Evolutionary conservation across 92 coral and sea anemone genomes (phyloP).

Genomic region (Zoanthus sociatus): DNA sequence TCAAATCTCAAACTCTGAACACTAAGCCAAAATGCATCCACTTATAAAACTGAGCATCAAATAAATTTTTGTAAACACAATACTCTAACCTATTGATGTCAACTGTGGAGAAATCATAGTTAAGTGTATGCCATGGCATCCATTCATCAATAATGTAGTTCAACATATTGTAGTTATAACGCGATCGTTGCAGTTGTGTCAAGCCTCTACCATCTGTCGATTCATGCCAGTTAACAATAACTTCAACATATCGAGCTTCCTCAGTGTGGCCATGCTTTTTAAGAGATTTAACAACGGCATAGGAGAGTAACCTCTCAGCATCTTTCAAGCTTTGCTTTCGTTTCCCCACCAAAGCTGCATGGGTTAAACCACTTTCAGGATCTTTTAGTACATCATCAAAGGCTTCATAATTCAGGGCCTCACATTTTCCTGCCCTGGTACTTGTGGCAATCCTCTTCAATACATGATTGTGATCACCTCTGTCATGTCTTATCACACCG

Average conservation of each 20-base stretch:
- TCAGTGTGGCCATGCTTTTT: slow-evolving; percentile 48
- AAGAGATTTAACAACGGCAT: slow-evolving; percentile 55
- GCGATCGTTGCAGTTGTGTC: slow-evolving; percentile 60
- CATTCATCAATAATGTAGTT: slow-evolving; percentile 70
- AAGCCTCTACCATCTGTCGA: slow-evolving; percentile 71
- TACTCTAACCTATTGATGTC: slow-evolving; percentile 67
- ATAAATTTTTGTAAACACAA: too few species aligned
- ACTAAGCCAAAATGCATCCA: too few species aligned
- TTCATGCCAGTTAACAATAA: slow-evolving; percentile 72
- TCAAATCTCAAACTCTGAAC: too few species aligned
- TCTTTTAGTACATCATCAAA: slow-evolving; percentile 70
- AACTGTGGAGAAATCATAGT: slow-evolving; percentile 70
- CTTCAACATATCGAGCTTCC: slow-evolving; percentile 57
- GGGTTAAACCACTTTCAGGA: slow-evolving; percentile 71
- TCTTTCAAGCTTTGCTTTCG: slow-evolving; percentile 70
- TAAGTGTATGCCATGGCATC: slow-evolving; percentile 75
- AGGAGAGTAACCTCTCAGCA: slow-evolving; percentile 69
- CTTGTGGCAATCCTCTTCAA: slow-evolving; percentile 55
- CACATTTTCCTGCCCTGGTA: slow-evolving; percentile 48
- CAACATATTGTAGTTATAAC: slow-evolving; percentile 63
- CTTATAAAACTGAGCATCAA: too few species aligned
- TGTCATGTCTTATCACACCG: slow-evolving; percentile 56
- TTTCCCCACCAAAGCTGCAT: slow-evolving; percentile 71
- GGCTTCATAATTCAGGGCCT: slow-evolving; percentile 43
- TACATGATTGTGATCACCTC: slow-evolving; percentile 72